Conservation (phyloP, 2,797 vertebrate species). For the Lithobates pipiens region DNA sequence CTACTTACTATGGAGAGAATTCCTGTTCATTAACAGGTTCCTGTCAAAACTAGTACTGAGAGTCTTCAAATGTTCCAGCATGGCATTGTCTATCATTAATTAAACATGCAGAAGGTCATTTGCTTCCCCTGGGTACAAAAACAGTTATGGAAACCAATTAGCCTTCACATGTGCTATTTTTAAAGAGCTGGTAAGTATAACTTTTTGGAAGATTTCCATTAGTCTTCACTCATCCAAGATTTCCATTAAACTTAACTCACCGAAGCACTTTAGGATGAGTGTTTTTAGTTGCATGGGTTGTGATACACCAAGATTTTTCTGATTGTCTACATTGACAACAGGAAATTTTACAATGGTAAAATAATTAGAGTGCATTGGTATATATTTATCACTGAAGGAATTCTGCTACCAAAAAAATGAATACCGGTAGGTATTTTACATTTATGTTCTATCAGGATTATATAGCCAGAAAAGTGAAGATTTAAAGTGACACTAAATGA, state of each 20-base stretch:
- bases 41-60: neutral
- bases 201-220: neutral
- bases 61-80: slow-evolving; percentile 1
- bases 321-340: neutral
- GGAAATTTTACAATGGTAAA: neutral
- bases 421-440: no score
- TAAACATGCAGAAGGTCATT: neutral
- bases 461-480: no score
- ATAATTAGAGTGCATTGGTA: no score
- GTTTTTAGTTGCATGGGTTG: neutral
- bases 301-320: no score
- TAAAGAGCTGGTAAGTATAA: neutral
- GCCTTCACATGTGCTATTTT: neutral
- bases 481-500: no score
- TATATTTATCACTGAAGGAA: no score
- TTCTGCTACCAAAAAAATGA: no score
- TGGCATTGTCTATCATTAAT: slow-evolving; percentile 14
- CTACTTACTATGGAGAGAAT: neutral
- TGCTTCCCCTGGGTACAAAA: neutral
- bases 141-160: slow-evolving; percentile 17
- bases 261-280: neutral
- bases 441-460: no score
- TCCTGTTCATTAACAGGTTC: slow-evolving; percentile 11
- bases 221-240: neutral
- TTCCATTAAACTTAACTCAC: neutral